Conservation (phyloP, 2,888 invertebrate species). For the Diaperis boleti region DNA sequence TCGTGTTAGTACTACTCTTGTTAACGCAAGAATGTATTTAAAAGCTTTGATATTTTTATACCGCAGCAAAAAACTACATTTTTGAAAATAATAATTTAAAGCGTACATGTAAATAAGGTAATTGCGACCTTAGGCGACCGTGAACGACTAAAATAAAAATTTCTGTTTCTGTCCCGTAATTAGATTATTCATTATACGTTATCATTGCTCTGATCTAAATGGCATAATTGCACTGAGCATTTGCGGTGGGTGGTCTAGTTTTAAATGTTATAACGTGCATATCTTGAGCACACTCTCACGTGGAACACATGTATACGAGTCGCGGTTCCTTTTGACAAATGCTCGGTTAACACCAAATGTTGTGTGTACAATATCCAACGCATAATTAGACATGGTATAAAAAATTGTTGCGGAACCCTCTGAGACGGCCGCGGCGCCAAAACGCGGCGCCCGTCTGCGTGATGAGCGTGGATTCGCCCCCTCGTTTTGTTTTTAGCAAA, state of each 20-base stretch:
- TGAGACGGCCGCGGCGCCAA: conserved; percentile 38
- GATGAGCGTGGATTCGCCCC: conserved; percentile 5
- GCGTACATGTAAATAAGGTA: background rate
- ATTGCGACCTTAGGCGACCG: background rate
- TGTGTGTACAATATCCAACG: conserved; percentile 48
- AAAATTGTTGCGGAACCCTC: conserved; percentile 44
- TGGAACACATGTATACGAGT: conserved; percentile 20
- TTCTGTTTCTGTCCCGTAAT: conserved; percentile 49
- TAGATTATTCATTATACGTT: conserved; percentile 55
- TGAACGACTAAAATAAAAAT: conserved; percentile 47
- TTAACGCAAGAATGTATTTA: too few species aligned
- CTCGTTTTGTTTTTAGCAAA: conserved; percentile 14
- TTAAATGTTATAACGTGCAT: conserved; percentile 17
- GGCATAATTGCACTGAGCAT: conserved; percentile 49
- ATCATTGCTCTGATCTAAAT: conserved; percentile 57
- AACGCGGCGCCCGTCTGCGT: conserved; percentile 36
- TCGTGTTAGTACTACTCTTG: too few species aligned
- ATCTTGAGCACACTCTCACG: conserved; percentile 23
- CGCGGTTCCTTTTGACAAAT: conserved; percentile 50
- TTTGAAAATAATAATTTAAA: too few species aligned
- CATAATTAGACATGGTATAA: conserved; percentile 46
- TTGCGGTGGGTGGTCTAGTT: conserved; percentile 50
- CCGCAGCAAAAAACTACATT: too few species aligned
- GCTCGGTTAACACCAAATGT: conserved; percentile 54
- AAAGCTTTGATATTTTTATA: too few species aligned